phyloP scores from a whole-genome alignment of 2,797 vertebrate species.

The Mareca strepera region DNA sequence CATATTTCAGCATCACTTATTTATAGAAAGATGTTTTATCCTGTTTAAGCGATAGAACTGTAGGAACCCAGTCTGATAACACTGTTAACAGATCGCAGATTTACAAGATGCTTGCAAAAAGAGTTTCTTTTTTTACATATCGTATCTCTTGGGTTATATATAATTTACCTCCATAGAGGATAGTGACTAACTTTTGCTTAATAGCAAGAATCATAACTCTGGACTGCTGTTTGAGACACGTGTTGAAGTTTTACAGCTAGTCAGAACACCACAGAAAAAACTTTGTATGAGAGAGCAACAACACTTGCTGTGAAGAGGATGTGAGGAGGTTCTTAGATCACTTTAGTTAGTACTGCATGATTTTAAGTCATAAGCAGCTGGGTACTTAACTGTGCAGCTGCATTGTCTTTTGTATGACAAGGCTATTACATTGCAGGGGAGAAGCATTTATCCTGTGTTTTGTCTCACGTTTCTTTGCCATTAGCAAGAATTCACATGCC shows the following conservation, averaged over 20 bases:
- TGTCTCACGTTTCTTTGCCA: background rate
- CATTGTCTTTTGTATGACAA: background rate
- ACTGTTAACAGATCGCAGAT: background rate
- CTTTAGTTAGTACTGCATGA: background rate
- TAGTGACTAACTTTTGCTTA: too few species aligned
- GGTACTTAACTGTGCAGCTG: background rate
- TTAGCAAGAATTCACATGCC: background rate
- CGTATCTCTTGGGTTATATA: background rate
- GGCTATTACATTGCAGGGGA: background rate
- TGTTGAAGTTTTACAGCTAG: background rate
- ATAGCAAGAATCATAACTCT: too few species aligned
- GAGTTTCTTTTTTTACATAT: background rate
- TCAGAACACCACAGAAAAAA: background rate
- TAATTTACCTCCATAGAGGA: background rate
- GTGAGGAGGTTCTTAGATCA: background rate
- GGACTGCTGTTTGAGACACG: background rate
- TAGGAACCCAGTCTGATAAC: background rate
- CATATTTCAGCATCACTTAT: background rate
- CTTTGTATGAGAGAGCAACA: background rate
- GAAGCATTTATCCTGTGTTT: background rate
- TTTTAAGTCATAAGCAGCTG: background rate
- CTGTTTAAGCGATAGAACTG: background rate
- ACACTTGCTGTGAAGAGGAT: background rate
- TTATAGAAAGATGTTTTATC: background rate
- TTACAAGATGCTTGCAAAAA: background rate